These are phyloP conservation scores for Montifringilla adamsi DNA, from an alignment of 2,113 vertebrate genomes.

Conservation along the genomic window DNA sequence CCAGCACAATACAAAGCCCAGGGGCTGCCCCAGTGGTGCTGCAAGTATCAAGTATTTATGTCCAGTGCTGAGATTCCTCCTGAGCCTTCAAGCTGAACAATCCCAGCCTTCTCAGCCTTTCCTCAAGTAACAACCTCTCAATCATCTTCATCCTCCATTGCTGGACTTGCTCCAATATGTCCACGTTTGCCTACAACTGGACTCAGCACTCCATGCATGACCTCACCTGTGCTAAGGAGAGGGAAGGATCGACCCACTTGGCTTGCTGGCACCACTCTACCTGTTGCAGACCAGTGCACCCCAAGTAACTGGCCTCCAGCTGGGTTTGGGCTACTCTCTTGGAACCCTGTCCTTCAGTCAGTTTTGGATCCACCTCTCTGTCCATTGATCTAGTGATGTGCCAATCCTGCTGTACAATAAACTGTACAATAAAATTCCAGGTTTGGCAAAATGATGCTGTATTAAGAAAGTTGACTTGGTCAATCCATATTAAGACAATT, in stretches of 20 bases:
- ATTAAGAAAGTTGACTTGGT: background rate
- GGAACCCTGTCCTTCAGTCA: background rate
- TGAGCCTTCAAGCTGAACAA: background rate
- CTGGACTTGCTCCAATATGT: background rate
- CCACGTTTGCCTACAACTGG: background rate
- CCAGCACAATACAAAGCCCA: background rate
- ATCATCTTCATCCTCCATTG: background rate
- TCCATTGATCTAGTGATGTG: background rate
- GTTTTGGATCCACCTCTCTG: background rate
- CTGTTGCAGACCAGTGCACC: background rate
- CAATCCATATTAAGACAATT: background rate
- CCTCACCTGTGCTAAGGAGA: background rate
- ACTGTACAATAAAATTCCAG: background rate
- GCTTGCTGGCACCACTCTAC: background rate
- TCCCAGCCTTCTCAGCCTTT: background rate
- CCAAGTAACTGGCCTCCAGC: background rate
- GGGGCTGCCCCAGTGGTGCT: background rate
- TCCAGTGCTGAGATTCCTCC: background rate
- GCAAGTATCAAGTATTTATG: background rate
- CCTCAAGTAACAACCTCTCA: background rate
- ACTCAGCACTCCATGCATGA: background rate
- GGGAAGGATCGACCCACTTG: background rate
- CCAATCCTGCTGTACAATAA: background rate
- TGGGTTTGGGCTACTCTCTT: background rate
- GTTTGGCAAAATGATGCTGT: background rate